These are phyloP conservation scores for Tetrao urogallus DNA, from an alignment of 2,113 vertebrate species.

Conservation along the genomic window DNA sequence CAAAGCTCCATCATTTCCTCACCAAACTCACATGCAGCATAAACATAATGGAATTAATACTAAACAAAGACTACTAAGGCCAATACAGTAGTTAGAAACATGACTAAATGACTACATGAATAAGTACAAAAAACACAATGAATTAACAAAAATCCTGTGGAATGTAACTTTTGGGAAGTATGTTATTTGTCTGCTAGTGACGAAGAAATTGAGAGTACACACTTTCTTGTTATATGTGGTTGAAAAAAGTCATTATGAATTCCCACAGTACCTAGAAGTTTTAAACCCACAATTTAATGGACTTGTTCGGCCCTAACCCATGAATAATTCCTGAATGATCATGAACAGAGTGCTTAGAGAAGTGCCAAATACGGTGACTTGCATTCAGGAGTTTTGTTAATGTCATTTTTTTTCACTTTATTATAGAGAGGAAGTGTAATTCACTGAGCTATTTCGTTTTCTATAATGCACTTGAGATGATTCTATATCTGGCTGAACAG, in stretches of 20 bases:
- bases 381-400: constrained; percentile 37
- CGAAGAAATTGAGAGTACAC: not conserved
- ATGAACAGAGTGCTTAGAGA: constrained; percentile 19
- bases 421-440: constrained; percentile 41
- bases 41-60: not conserved
- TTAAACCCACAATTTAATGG: constrained; percentile 48
- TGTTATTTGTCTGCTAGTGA: constrained; percentile 8
- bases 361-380: constrained; percentile 31
- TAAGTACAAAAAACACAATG: not conserved
- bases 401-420: not conserved
- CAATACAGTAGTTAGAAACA: not conserved
- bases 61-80: not conserved
- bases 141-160: not conserved
- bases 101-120: not conserved
- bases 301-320: not conserved
- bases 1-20: not conserved
- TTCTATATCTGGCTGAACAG: constrained; percentile 20
- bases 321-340: constrained; percentile 42
- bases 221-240: not conserved
- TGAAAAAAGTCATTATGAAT: constrained; percentile 43
- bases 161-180: not conserved
- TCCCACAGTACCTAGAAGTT: constrained; percentile 40
- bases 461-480: constrained; percentile 12
- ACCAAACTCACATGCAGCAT: not conserved
- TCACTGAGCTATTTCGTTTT: not conserved